Percentiles rank a stretch among this genome's conserved stretches.
Conservation (phyloP, 2,113 vertebrate species). For the Dendrocopos noguchii region DNA sequence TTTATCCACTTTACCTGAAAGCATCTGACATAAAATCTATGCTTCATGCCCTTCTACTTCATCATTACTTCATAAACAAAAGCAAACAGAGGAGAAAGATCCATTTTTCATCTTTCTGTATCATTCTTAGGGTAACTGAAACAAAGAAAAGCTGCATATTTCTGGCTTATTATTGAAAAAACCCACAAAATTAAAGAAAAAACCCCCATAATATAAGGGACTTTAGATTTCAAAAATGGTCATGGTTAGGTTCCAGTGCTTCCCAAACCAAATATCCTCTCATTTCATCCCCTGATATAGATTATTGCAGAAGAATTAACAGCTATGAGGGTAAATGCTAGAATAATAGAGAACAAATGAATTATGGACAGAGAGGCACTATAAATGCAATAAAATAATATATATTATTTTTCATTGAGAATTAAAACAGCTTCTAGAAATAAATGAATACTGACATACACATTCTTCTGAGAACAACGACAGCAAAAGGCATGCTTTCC, state of each 20-base stretch:
- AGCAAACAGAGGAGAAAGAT: neutral
- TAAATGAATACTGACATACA: constrained; percentile 23
- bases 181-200: neutral
- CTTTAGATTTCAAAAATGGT: neutral
- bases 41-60: neutral
- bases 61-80: neutral
- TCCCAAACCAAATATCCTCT: neutral
- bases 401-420: constrained; percentile 2
- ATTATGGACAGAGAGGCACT: neutral
- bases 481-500: neutral
- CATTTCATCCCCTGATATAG: neutral
- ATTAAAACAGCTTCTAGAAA: constrained; percentile 25
- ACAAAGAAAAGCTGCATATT: neutral
- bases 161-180: constrained; percentile 13
- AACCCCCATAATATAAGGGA: neutral
- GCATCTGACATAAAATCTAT: neutral
- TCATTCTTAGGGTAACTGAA: constrained; percentile 8
- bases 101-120: neutral
- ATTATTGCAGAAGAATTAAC: constrained; percentile 22
- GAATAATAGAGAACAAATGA: constrained; percentile 46
- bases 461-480: neutral
- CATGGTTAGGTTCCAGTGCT: constrained; percentile 10
- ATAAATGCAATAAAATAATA: neutral
- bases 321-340: constrained; percentile 5
- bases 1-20: neutral